Evolutionary conservation across 2,113 vertebrate species (phyloP).

Genomic region (Osmerus mordax): DNA sequence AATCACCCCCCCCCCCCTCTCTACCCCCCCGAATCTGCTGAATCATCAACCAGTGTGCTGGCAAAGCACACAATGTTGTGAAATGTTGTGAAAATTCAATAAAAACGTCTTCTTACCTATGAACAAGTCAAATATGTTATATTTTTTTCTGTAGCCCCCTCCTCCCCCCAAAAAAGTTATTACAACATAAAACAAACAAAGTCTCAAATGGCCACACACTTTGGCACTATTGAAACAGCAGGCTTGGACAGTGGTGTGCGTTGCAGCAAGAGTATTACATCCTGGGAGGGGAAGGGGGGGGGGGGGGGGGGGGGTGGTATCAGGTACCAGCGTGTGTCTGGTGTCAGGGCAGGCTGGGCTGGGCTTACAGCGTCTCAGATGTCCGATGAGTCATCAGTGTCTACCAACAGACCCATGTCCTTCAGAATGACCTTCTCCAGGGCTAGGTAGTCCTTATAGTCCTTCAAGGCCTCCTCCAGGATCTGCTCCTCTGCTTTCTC

Average conservation of each 20-base stretch:
- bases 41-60: too few relatives aligned
- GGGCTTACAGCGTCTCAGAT: conserved; percentile 21
- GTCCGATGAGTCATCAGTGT: conserved; percentile 25
- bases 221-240: neutral
- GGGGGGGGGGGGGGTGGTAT: too few relatives aligned
- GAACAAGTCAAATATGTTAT: too few relatives aligned
- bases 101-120: too few relatives aligned
- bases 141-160: too few relatives aligned
- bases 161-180: neutral
- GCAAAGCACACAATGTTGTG: too few relatives aligned
- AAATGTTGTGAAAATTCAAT: too few relatives aligned
- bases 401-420: conserved; percentile 47
- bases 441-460: conserved; percentile 53
- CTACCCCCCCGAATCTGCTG: too few relatives aligned
- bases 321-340: neutral
- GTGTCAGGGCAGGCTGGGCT: neutral
- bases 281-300: too few relatives aligned
- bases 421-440: conserved; percentile 65
- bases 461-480: conserved; percentile 53
- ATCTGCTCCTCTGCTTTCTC: conserved; percentile 54
- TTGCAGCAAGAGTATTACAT: neutral
- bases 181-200: neutral
- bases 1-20: too few relatives aligned
- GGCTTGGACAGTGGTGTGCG: neutral
- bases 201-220: neutral